Percentiles rank a stretch among this genome's conserved stretches.
Conservation (phyloP, 2,888 invertebrate species). For the Microplitis manilae region DNA sequence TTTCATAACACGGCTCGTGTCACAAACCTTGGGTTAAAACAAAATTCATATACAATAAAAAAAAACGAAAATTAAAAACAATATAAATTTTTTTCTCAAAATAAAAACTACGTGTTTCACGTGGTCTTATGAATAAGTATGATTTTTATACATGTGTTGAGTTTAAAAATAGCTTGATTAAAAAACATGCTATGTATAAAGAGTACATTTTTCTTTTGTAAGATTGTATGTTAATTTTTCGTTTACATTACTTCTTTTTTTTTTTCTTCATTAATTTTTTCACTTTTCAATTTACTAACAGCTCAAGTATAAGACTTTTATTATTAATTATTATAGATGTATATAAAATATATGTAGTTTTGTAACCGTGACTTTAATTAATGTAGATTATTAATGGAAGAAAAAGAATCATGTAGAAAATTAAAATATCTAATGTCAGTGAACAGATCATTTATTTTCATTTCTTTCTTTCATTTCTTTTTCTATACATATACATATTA, state of each 20-base stretch:
- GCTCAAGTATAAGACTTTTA: background rate
- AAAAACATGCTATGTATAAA: slow-evolving; percentile 33
- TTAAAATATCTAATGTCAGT: slow-evolving; percentile 27
- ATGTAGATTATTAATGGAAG: background rate
- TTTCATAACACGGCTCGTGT: slow-evolving; percentile 30
- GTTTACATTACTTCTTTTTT: background rate
- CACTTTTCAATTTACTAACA: slow-evolving; percentile 5
- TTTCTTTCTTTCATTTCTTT: slow-evolving; percentile 16
- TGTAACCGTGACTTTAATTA: slow-evolving; percentile 3
- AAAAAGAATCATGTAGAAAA: slow-evolving; percentile 20
- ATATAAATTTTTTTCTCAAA: slow-evolving; percentile 34
- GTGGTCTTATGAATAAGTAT: slow-evolving; percentile 45
- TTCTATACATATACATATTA: background rate
- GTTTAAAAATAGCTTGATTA: slow-evolving; percentile 43
- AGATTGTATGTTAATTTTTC: too few species aligned
- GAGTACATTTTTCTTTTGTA: background rate
- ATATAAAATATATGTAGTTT: background rate
- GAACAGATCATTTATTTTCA: background rate
- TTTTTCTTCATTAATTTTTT: slow-evolving; percentile 19
- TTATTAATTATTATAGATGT: background rate
- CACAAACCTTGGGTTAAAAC: slow-evolving; percentile 19
- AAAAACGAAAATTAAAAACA: background rate
- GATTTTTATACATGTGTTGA: slow-evolving; percentile 40
- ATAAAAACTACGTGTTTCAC: background rate
- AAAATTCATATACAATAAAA: slow-evolving; percentile 14